A percentile compares a stretch with the other conserved stretches of the same genome.
Evolutionary conservation across 2,888 invertebrate genomes (phyloP).

Genomic region (Andrena dorsata): DNA sequence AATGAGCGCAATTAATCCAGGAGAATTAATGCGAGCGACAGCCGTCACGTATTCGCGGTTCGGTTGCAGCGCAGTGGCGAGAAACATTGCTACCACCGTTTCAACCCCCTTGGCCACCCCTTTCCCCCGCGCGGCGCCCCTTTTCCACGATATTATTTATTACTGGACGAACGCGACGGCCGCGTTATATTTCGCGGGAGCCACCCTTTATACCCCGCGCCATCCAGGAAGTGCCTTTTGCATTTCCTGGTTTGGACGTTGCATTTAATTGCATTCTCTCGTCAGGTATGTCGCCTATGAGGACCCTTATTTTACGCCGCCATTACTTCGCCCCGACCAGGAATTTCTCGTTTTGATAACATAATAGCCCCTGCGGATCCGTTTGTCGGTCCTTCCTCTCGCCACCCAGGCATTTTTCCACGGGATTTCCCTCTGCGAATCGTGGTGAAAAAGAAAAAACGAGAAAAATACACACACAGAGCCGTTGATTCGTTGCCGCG

Average conservation of each 20-base stretch:
- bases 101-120: slow-evolving; percentile 22
- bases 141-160: slow-evolving; percentile 60
- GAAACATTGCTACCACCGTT: slow-evolving; percentile 36
- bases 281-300: slow-evolving; percentile 52
- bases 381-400: neutral
- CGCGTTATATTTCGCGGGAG: slow-evolving; percentile 54
- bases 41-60: slow-evolving; percentile 66
- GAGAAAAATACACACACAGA: neutral
- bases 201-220: slow-evolving; percentile 44
- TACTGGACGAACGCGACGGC: neutral
- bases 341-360: slow-evolving; percentile 59
- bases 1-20: slow-evolving; percentile 77
- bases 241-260: slow-evolving; percentile 63
- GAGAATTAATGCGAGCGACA: slow-evolving; percentile 75
- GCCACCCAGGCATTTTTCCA: neutral
- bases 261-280: slow-evolving; percentile 73
- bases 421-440: slow-evolving; percentile 2
- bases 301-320: slow-evolving; percentile 57
- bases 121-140: neutral
- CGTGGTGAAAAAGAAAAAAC: neutral
- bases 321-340: slow-evolving; percentile 49
- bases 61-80: slow-evolving; percentile 20
- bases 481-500: neutral
- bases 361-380: slow-evolving; percentile 27
- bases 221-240: slow-evolving; percentile 53